Evolutionary conservation across 2,888 invertebrate genomes (phyloP).

Genomic region (Peribatodes rhomboidaria): DNA sequence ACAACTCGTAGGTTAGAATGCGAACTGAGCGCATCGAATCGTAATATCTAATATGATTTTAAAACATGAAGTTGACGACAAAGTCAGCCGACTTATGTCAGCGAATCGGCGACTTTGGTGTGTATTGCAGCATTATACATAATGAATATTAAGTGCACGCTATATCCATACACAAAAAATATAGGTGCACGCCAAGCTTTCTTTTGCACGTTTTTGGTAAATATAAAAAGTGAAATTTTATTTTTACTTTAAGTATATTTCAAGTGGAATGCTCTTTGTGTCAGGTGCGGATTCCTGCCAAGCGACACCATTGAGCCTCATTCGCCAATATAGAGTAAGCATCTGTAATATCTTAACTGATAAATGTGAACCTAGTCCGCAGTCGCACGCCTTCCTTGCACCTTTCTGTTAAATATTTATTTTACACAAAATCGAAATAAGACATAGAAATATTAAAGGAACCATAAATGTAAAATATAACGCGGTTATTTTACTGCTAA

Average conservation of each 20-base stretch:
- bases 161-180: not conserved
- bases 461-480: too few species aligned
- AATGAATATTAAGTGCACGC: not conserved
- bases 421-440: slow-evolving; percentile 9
- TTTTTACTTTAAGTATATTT: slow-evolving; percentile 30
- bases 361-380: slow-evolving; percentile 31
- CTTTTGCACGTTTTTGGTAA: slow-evolving; percentile 26
- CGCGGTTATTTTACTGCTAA: too few species aligned
- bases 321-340: slow-evolving; percentile 85
- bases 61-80: too few species aligned
- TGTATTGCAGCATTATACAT: too few species aligned
- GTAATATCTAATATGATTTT: too few species aligned
- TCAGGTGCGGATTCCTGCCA: slow-evolving; percentile 85
- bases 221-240: slow-evolving; percentile 37
- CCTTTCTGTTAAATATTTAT: slow-evolving; percentile 26
- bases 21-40: too few species aligned
- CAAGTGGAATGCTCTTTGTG: slow-evolving; percentile 69
- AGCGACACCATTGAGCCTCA: slow-evolving; percentile 83
- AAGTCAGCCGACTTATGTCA: too few species aligned
- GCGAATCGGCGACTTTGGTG: too few species aligned
- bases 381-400: slow-evolving; percentile 50
- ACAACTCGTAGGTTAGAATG: too few species aligned
- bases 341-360: slow-evolving; percentile 56
- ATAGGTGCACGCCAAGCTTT: slow-evolving; percentile 26
- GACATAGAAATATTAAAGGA: not conserved